A percentile compares a stretch with the other conserved stretches of the same genome.
Evolutionary conservation across 2,888 invertebrate species (phyloP).

Genomic region (Andricus quercusramuli): DNA sequence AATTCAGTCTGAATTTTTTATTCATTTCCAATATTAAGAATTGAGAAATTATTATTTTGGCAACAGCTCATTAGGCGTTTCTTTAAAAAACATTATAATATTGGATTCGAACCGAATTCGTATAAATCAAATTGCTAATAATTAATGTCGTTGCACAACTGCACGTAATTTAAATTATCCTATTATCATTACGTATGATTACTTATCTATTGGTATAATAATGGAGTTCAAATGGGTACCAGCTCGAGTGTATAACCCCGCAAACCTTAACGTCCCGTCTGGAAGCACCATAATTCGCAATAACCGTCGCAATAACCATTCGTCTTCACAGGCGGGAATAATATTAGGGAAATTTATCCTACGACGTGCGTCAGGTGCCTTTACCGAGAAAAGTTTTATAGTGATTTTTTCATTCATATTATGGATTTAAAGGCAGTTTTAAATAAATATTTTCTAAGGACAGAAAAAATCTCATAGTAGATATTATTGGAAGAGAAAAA

Average conservation of each 20-base stretch:
- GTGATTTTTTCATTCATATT: conserved; percentile 1
- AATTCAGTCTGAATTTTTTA: too few relatives aligned
- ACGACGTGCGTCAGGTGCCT: conserved; percentile 46
- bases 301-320: conserved; percentile 72
- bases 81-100: not conserved
- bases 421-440: not conserved
- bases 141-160: conserved; percentile 53
- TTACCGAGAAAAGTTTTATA: conserved; percentile 30
- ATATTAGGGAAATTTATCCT: conserved; percentile 63
- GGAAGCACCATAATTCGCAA: conserved; percentile 69
- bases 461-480: not conserved
- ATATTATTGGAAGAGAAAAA: not conserved
- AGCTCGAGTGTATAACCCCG: conserved; percentile 45
- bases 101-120: not conserved
- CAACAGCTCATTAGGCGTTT: not conserved
- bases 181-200: conserved; percentile 66
- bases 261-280: conserved; percentile 56
- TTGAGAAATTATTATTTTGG: not conserved
- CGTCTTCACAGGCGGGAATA: conserved; percentile 66
- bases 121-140: not conserved
- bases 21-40: too few relatives aligned
- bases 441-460: not conserved
- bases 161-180: conserved; percentile 64
- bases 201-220: conserved; percentile 73
- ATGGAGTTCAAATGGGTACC: conserved; percentile 57